These are phyloP conservation scores for Gonatopus flavifemur DNA, from an alignment of 1,140 invertebrate genomes.

Conservation along the genomic window DNA sequence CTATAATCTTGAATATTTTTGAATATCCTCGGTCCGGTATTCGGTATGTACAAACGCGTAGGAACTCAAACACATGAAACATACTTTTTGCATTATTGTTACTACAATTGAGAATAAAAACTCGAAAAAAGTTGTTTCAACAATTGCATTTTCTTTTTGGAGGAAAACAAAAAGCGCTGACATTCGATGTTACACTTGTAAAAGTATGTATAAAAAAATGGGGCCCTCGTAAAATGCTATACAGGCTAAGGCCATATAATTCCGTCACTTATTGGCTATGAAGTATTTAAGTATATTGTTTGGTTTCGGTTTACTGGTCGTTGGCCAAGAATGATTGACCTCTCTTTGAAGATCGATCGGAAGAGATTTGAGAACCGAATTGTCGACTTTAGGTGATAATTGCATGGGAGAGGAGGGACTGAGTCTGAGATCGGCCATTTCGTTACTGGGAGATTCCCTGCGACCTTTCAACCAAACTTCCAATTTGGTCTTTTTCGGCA, in stretches of 20 bases:
- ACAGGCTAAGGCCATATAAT: conserved; percentile 22
- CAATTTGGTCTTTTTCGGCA: conserved; percentile 68
- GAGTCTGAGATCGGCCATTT: conserved; percentile 49
- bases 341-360: conserved; percentile 48
- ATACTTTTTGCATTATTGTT: no score
- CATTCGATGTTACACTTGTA: conserved; percentile 24
- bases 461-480: conserved; percentile 52
- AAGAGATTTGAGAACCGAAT: conserved; percentile 41
- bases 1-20: no score
- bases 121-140: no score
- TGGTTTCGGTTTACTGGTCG: conserved; percentile 47
- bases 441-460: conserved; percentile 51
- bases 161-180: conserved; percentile 27
- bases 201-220: conserved; percentile 20
- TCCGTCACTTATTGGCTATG: conserved; percentile 54
- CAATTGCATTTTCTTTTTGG: no score
- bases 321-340: conserved; percentile 45
- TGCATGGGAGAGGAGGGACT: conserved; percentile 50
- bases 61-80: no score
- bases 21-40: no score
- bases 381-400: conserved; percentile 38
- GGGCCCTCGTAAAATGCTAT: conserved; percentile 22
- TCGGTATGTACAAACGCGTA: no score
- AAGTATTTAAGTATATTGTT: conserved; percentile 55
- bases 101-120: no score